A percentile compares a stretch with the other conserved stretches of the same genome.
Evolutionary conservation across 2,888 invertebrate species (phyloP).

Genomic region (Eutolmus rufibarbis): DNA sequence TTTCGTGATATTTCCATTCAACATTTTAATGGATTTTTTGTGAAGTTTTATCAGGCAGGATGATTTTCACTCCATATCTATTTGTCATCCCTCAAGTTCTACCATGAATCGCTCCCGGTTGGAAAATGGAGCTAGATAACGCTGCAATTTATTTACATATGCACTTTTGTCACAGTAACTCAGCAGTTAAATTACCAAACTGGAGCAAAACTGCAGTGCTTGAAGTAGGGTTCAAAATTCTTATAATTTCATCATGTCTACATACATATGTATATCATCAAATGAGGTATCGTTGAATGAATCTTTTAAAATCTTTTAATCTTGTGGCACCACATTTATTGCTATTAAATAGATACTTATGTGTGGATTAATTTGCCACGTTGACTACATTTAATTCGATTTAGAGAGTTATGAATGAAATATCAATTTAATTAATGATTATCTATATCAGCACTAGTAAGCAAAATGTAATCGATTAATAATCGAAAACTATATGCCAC

Average conservation of each 20-base stretch:
- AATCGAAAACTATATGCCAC: too few species aligned
- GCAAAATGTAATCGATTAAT: too few species aligned
- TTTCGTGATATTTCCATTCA: background rate
- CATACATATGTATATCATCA: too few species aligned
- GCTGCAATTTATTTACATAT: background rate
- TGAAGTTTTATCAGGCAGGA: background rate
- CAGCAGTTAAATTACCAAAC: background rate
- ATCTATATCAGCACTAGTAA: too few species aligned
- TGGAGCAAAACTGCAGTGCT: background rate
- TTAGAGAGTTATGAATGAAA: too few species aligned
- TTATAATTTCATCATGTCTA: background rate
- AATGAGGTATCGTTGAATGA: too few species aligned
- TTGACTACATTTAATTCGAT: too few species aligned
- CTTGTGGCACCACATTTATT: too few species aligned
- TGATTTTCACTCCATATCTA: background rate
- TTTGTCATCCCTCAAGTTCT: background rate
- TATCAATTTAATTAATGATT: too few species aligned
- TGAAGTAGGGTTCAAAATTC: background rate
- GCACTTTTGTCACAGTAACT: background rate
- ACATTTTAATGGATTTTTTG: constrained; percentile 17
- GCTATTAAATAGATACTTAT: too few species aligned
- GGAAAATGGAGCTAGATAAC: background rate
- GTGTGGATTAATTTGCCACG: too few species aligned
- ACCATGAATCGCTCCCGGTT: background rate
- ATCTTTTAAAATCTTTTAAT: too few species aligned